Evolutionary conservation across 2,113 vertebrate species (phyloP).

Genomic region (Chloroceryle aenea): DNA sequence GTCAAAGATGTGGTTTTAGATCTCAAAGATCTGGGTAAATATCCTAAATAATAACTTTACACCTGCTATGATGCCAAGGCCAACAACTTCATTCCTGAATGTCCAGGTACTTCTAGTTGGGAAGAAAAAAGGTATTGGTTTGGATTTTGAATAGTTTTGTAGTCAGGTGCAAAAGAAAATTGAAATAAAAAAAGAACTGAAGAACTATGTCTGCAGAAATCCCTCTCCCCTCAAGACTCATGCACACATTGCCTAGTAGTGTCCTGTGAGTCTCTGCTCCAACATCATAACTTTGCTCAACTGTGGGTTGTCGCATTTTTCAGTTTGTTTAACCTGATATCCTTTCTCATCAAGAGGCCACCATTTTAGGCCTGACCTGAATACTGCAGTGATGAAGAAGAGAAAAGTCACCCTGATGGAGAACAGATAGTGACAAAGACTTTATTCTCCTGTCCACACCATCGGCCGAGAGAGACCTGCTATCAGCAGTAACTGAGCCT

Average conservation of each 20-base stretch:
- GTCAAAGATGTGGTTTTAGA: background rate
- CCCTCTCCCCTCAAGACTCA: background rate
- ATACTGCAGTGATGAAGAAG: slow-evolving; percentile 50
- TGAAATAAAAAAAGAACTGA: background rate
- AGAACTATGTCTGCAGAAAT: background rate
- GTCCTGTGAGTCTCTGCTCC: background rate
- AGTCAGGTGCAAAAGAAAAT: background rate
- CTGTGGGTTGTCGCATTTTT: background rate
- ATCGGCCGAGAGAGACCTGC: slow-evolving; percentile 65
- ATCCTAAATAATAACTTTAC: background rate
- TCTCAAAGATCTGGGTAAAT: background rate
- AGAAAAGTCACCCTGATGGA: slow-evolving; percentile 57
- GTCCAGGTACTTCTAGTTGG: background rate
- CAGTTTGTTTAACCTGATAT: slow-evolving; percentile 28
- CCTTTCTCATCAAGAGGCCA: background rate
- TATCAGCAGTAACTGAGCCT: slow-evolving; percentile 78
- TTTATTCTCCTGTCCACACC: slow-evolving; percentile 75
- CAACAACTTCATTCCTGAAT: background rate
- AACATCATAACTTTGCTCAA: background rate
- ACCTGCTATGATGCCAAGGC: background rate
- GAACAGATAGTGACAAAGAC: slow-evolving; percentile 75
- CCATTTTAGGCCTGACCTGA: slow-evolving; percentile 48
- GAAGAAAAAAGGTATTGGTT: background rate
- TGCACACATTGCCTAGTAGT: accelerated
- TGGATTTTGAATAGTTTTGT: background rate